Evolutionary conservation across 2,113 vertebrate species (phyloP), one percentile per base, ranked within the genome.

Genomic region (Galeopterus variegatus): DNA sequence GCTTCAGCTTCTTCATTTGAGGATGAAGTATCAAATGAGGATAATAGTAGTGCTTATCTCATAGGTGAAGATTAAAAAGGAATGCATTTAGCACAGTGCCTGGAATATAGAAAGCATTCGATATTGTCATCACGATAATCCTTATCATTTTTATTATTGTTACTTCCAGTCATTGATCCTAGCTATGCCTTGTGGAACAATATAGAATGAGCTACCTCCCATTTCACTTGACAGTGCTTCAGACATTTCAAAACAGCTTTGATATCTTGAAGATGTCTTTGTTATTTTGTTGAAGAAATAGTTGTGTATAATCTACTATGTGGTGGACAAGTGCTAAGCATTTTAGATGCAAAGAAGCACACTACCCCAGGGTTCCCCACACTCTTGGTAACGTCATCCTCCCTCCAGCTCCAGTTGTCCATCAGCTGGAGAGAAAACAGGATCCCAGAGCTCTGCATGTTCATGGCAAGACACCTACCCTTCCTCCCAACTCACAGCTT

Each of bases 221-320:
- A 6, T 94, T 90, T 94, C 31, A 60, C 52, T 48, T 90, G 70
- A 67, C 48, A 80, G 52, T 60, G 48, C 33, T 80, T 94, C 54
- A 93, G 15, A 81, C 56, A 50, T 81, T 88, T 94, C 41, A 80
- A 88, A 94, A 52, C 33, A 90, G 79, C 23, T 67, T 84, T 89
- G 24, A 89, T 89, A 21, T 83, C 90, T 77, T 83, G n/a, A 89
- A 50, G 41, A 62, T 54, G 23, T 50, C 83, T 77, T 67, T 56
- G 33, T 48, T 75, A 75, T 76, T 84, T 90, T 69, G 28, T 87
- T 92, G 65, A 91, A 50, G 24, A 85, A 45, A 26, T 90, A 85
- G 81, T 77, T 83, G 12, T 69, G 28, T 76, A 58, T 17, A n/a
- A 23, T 14, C 31, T 73, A 48, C n/a, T 65, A 11, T 36, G 52